Evolutionary conservation across 2,113 vertebrate genomes (phyloP).

Genomic region (Neofelis nebulosa): DNA sequence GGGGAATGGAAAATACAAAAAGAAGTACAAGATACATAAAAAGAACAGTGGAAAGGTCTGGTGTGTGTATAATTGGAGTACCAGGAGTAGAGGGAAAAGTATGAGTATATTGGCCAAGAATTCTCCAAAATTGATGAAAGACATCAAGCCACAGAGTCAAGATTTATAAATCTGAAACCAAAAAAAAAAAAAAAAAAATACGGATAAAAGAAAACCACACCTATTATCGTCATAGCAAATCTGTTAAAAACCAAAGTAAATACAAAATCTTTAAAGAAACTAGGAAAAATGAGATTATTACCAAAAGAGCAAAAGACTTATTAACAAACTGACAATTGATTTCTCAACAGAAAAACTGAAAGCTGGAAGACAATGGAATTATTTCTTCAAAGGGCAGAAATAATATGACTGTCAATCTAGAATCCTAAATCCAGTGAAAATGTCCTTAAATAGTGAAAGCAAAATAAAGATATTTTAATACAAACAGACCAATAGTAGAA

Average conservation of each 20-base stretch:
- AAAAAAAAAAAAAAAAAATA: not conserved
- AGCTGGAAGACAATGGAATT: not conserved
- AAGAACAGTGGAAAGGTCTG: not conserved
- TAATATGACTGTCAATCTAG: not conserved
- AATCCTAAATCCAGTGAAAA: not conserved
- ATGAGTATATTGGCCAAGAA: not conserved
- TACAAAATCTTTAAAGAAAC: not conserved
- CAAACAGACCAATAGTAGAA: not conserved
- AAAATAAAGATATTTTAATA: not conserved
- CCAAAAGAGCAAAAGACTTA: not conserved
- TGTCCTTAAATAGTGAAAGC: not conserved
- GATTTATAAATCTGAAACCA: not conserved
- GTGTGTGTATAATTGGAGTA: not conserved
- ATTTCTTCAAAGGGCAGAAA: not conserved
- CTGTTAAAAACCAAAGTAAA: not conserved
- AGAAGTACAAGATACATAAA: not conserved
- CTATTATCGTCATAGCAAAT: not conserved
- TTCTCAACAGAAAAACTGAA: not conserved
- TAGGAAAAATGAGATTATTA: not conserved
- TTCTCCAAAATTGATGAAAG: not conserved
- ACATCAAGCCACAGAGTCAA: not conserved
- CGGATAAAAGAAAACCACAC: not conserved
- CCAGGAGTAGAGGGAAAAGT: not conserved
- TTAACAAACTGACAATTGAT: not conserved
- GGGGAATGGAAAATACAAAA: not conserved